phyloP scores from a whole-genome alignment of 2,797 vertebrate species.

The Sus cebifrons region DNA sequence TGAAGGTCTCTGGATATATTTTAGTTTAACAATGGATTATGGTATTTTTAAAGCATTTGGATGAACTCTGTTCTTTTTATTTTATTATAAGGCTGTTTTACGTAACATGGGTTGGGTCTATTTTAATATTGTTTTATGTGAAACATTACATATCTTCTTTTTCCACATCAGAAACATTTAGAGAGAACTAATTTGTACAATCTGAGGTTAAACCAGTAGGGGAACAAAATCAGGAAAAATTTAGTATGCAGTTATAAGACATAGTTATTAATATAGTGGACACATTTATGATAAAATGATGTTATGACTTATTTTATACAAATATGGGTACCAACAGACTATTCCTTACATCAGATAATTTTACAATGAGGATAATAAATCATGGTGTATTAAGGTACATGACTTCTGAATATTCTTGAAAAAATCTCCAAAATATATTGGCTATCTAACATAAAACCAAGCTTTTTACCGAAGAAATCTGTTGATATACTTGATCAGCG shows the following conservation, averaged over 20 bases:
- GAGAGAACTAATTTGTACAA: not conserved
- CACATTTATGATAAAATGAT: conserved; percentile 7
- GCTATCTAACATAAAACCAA: conserved; percentile 2
- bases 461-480: conserved; percentile 60
- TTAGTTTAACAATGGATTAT: conserved; percentile 9
- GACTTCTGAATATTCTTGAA: conserved; percentile 33
- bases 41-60: conserved; percentile 49
- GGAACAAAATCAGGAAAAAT: conserved; percentile 31
- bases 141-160: conserved; percentile 51
- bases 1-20: conserved; percentile 28
- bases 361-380: conserved; percentile 8
- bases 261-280: conserved; percentile 34
- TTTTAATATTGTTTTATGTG: conserved; percentile 57
- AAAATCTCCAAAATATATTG: conserved; percentile 64
- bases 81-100: conserved; percentile 35
- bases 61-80: not conserved
- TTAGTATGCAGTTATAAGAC: not conserved
- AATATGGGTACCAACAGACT: conserved; percentile 34
- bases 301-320: conserved; percentile 40
- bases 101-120: not conserved
- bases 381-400: not conserved
- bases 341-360: conserved; percentile 9
- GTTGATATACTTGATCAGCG: not conserved
- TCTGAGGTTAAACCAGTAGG: not conserved
- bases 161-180: conserved; percentile 43